Percentiles rank a stretch among this genome's conserved stretches.
phyloP scores from a whole-genome alignment of 2,888 invertebrate species.

The Agrilus biguttatus region DNA sequence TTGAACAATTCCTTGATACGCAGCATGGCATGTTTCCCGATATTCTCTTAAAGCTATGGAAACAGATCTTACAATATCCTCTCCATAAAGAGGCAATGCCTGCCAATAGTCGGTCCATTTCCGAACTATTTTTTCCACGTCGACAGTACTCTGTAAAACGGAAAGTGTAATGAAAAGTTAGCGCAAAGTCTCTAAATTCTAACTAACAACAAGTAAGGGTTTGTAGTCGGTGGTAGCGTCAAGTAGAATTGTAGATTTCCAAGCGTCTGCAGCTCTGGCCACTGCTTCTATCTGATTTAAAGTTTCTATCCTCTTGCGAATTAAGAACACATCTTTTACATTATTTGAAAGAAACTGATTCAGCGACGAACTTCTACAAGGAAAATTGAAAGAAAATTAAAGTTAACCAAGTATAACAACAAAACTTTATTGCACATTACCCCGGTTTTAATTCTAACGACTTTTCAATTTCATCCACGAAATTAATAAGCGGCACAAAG shows the following conservation, averaged over 20 bases:
- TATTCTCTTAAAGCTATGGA: constrained; percentile 57
- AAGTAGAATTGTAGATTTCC: constrained; percentile 59
- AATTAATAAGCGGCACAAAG: constrained; percentile 68
- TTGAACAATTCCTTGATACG: constrained; percentile 63
- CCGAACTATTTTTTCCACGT: constrained; percentile 50
- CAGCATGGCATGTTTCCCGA: constrained; percentile 57
- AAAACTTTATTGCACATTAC: constrained; percentile 24
- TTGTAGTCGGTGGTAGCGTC: constrained; percentile 50
- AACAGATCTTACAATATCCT: constrained; percentile 58
- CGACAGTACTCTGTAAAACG: constrained; percentile 50
- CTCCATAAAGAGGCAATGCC: constrained; percentile 58
- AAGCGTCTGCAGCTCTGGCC: constrained; percentile 61
- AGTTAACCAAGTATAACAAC: constrained; percentile 6
- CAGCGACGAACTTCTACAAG: constrained; percentile 46
- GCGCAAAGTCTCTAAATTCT: neutral
- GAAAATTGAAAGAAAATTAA: neutral
- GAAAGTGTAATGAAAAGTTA: neutral
- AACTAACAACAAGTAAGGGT: constrained; percentile 47
- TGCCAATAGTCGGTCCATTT: constrained; percentile 55
- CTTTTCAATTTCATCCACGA: constrained; percentile 72
- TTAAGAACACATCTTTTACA: constrained; percentile 74
- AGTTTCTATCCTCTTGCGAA: constrained; percentile 53
- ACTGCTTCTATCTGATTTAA: constrained; percentile 53
- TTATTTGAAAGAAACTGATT: constrained; percentile 77
- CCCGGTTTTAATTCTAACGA: constrained; percentile 38